phyloP scores from a whole-genome alignment of 2,888 invertebrate genomes.

The Philhelius pedissequus region DNA sequence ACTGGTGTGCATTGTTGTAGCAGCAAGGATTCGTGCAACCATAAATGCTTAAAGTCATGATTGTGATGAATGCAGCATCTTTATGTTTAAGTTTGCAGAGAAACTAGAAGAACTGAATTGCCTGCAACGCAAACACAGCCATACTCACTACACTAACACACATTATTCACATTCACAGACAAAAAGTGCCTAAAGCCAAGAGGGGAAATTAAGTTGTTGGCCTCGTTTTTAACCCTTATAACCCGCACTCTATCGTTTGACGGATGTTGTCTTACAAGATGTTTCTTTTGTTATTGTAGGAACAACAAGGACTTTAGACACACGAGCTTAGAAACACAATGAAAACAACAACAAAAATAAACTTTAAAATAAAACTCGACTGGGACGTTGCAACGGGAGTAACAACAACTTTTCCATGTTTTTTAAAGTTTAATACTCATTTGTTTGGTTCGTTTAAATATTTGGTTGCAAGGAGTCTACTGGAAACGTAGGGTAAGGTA shows the following conservation, averaged over 20 bases:
- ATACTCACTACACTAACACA: background rate
- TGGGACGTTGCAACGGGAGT: background rate
- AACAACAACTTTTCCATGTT: background rate
- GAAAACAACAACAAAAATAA: background rate
- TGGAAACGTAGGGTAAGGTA: too few relatives aligned
- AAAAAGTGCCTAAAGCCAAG: constrained; percentile 38
- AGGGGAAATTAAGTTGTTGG: constrained; percentile 63
- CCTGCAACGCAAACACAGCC: background rate
- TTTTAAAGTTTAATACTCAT: background rate
- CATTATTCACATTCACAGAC: background rate
- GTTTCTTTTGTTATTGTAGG: background rate
- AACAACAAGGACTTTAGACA: background rate
- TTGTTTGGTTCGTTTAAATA: background rate
- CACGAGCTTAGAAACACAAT: background rate
- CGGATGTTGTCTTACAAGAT: constrained; percentile 2
- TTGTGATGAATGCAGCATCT: constrained; percentile 18
- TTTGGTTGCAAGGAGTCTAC: background rate
- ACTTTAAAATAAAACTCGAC: constrained; percentile 2
- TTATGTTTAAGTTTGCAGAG: constrained; percentile 2
- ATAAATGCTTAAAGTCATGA: constrained; percentile 1
- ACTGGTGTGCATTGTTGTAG: background rate
- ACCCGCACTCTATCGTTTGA: constrained; percentile 5
- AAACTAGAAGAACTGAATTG: background rate
- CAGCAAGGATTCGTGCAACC: background rate
- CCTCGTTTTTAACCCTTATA: constrained; percentile 42